These are phyloP conservation scores for Nyleta sp. DNA, from an alignment of 2,888 invertebrate species.

Conservation along the genomic window DNA sequence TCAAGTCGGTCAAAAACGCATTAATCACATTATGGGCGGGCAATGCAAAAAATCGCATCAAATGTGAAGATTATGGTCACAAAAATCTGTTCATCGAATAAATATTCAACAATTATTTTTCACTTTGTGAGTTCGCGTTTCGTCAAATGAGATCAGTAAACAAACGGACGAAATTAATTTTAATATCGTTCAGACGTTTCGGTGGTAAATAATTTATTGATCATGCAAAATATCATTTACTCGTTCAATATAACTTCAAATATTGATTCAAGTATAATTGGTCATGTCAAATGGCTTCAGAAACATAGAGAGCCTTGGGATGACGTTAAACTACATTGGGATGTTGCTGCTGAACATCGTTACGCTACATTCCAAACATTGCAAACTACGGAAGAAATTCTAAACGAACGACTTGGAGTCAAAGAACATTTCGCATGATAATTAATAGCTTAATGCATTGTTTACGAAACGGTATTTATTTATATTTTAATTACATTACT, in stretches of 20 bases:
- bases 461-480: not conserved
- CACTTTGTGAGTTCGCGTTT: not conserved
- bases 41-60: constrained; percentile 23
- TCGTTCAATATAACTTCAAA: constrained; percentile 22
- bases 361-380: constrained; percentile 39
- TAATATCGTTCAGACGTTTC: not conserved
- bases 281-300: constrained; percentile 49
- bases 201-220: constrained; percentile 30
- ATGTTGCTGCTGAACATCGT: constrained; percentile 33
- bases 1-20: constrained; percentile 36
- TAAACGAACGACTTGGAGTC: constrained; percentile 1
- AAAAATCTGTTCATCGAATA: constrained; percentile 6
- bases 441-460: not conserved
- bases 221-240: constrained; percentile 38
- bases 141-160: not conserved
- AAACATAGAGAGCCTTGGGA: constrained; percentile 28
- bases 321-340: constrained; percentile 34
- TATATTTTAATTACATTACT: too few relatives aligned
- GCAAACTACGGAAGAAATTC: constrained; percentile 34
- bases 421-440: constrained; percentile 3
- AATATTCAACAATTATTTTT: constrained; percentile 22
- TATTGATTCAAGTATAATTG: constrained; percentile 54
- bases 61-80: constrained; percentile 9
- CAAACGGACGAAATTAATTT: not conserved
- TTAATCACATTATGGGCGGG: constrained; percentile 29